phyloP scores from a whole-genome alignment of 2,797 vertebrate species.

The Muraenolepis orangiensis region DNA sequence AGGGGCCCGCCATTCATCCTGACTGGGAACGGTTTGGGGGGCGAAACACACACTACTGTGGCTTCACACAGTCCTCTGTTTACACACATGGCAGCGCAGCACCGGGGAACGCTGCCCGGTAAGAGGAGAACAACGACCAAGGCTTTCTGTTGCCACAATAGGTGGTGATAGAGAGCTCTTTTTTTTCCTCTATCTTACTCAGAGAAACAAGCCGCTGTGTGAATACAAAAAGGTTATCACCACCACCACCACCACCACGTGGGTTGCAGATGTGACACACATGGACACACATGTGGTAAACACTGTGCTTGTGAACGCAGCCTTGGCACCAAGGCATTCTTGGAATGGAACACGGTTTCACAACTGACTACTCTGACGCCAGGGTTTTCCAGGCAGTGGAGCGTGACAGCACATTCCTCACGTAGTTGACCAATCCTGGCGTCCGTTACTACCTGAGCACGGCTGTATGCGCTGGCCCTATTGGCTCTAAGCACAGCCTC shows the following conservation, averaged over 20 bases:
- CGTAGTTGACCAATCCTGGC: not conserved
- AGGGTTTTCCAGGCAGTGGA: not conserved
- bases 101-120: conserved; percentile 21
- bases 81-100: not conserved
- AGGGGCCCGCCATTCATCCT: conserved; percentile 38
- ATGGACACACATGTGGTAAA: conserved; percentile 14
- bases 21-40: conserved; percentile 30
- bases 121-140: conserved; percentile 9
- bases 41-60: conserved; percentile 47
- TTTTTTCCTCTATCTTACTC: not conserved
- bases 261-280: conserved; percentile 7
- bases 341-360: not conserved
- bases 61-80: conserved; percentile 52
- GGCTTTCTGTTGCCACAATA: conserved; percentile 11
- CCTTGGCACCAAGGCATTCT: not conserved
- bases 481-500: not conserved
- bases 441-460: not conserved
- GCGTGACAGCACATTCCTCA: not conserved
- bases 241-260: not conserved
- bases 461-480: not conserved
- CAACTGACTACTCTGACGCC: not conserved
- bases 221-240: not conserved
- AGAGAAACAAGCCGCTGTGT: not conserved
- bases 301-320: conserved; percentile 11
- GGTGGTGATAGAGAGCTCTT: conserved; percentile 4